phyloP scores from a whole-genome alignment of 2,888 invertebrate species.

The Keiferia lycopersicella region DNA sequence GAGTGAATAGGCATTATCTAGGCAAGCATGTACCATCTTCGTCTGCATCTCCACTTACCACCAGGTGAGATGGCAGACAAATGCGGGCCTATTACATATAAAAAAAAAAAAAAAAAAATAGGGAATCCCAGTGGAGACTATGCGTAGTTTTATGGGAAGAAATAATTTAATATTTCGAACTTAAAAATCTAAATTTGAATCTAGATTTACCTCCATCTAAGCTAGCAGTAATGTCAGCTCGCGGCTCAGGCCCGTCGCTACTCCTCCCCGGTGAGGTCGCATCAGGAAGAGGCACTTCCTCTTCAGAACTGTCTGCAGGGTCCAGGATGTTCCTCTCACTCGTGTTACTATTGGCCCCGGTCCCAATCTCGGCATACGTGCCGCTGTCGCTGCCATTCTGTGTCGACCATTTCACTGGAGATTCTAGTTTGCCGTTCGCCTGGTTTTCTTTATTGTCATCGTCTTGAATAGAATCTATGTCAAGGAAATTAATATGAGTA shows the following conservation, averaged over 20 bases:
- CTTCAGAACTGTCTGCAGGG: constrained; percentile 76
- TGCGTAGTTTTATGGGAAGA: no score
- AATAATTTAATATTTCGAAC: no score
- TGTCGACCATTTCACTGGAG: constrained; percentile 72
- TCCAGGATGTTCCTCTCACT: constrained; percentile 75
- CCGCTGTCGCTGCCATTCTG: constrained; percentile 78
- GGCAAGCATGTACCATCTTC: no score
- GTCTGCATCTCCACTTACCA: no score
- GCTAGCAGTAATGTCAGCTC: constrained; percentile 73
- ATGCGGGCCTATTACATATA: no score
- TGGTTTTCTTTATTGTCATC: constrained; percentile 79
- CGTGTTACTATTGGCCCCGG: constrained; percentile 66
- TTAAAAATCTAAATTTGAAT: no score
- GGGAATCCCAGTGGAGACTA: no score
- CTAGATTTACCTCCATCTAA: constrained; percentile 68
- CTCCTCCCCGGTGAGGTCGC: constrained; percentile 75
- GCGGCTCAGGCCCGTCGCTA: constrained; percentile 75
- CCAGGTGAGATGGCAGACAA: no score
- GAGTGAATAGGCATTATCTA: no score
- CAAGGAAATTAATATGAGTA: not conserved
- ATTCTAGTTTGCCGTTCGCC: constrained; percentile 73
- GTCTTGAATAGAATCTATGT: constrained; percentile 44
- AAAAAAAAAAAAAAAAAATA: no score
- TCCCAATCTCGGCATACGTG: constrained; percentile 77
- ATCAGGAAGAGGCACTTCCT: constrained; percentile 72